phyloP scores from a whole-genome alignment of 2,888 invertebrate species.

The Drymonia ruficornis region DNA sequence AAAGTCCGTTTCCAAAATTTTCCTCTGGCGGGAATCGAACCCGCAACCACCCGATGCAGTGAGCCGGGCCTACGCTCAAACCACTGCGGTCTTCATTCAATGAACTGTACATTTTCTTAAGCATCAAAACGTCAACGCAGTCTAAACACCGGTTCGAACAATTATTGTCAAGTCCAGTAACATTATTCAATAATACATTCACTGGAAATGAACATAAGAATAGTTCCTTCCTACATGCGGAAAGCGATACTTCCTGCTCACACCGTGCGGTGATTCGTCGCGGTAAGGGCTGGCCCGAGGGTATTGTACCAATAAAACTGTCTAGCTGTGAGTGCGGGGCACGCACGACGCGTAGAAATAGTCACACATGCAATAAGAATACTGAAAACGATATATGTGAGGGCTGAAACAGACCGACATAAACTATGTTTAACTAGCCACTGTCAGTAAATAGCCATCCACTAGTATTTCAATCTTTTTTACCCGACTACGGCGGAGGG shows the following conservation, averaged over 20 bases:
- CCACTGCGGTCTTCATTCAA: too few species aligned
- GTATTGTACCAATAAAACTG: slow-evolving; percentile 46
- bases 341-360: slow-evolving; percentile 26
- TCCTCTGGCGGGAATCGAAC: too few species aligned
- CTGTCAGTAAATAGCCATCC: too few species aligned
- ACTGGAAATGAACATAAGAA: slow-evolving; percentile 14
- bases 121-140: too few species aligned
- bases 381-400: slow-evolving; percentile 1
- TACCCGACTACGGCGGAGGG: too few species aligned
- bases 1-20: too few species aligned
- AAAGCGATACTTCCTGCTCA: slow-evolving; percentile 26
- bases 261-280: slow-evolving; percentile 8
- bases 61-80: too few species aligned
- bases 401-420: background rate
- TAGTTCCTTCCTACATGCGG: slow-evolving; percentile 13
- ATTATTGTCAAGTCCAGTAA: background rate
- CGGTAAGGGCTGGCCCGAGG: slow-evolving; percentile 26
- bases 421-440: too few species aligned
- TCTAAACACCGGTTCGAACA: background rate
- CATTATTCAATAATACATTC: slow-evolving; percentile 5
- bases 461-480: too few species aligned
- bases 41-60: too few species aligned
- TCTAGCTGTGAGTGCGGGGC: slow-evolving; percentile 27
- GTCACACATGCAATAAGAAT: slow-evolving; percentile 28
- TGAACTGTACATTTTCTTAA: too few species aligned